Conservation (phyloP, 1,140 invertebrate genomes). For the Bombus vancouverensis region DNA sequence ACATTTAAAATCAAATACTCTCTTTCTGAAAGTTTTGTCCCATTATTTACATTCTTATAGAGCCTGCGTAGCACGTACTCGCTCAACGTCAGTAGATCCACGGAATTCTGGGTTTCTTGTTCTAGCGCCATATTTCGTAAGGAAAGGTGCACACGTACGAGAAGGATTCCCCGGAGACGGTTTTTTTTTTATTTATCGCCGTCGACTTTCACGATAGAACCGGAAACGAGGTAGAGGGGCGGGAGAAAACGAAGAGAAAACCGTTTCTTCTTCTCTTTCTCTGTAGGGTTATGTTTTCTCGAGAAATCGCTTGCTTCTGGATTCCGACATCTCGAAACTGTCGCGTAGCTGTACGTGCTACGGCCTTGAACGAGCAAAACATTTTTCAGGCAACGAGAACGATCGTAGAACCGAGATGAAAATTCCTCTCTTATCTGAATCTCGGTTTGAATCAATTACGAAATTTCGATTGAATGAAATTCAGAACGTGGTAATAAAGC, state of each 20-base stretch:
- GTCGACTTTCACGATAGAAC: slow-evolving; percentile 22
- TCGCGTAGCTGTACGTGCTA: slow-evolving; percentile 7
- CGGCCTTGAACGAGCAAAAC: slow-evolving; percentile 44
- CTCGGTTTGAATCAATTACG: background rate
- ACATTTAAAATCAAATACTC: background rate
- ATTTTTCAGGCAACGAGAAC: background rate
- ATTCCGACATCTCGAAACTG: background rate
- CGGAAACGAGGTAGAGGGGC: background rate
- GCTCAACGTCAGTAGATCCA: slow-evolving; percentile 39
- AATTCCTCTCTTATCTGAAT: background rate
- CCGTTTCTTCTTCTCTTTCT: background rate
- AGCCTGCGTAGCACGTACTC: slow-evolving; percentile 2
- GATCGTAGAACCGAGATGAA: background rate
- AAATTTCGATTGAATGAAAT: too few relatives aligned
- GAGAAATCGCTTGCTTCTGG: slow-evolving; percentile 39
- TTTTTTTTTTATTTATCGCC: slow-evolving; percentile 58
- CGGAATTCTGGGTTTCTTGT: slow-evolving; percentile 19
- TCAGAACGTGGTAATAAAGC: too few relatives aligned
- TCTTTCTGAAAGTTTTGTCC: background rate
- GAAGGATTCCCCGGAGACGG: slow-evolving; percentile 42
- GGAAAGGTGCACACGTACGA: slow-evolving; percentile 43
- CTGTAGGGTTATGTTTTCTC: slow-evolving; percentile 19
- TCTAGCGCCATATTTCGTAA: slow-evolving; percentile 16
- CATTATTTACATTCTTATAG: slow-evolving; percentile 37
- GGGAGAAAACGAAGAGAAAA: background rate